Conservation (phyloP, 2,113 vertebrate species). For the Apteryx owenii region DNA sequence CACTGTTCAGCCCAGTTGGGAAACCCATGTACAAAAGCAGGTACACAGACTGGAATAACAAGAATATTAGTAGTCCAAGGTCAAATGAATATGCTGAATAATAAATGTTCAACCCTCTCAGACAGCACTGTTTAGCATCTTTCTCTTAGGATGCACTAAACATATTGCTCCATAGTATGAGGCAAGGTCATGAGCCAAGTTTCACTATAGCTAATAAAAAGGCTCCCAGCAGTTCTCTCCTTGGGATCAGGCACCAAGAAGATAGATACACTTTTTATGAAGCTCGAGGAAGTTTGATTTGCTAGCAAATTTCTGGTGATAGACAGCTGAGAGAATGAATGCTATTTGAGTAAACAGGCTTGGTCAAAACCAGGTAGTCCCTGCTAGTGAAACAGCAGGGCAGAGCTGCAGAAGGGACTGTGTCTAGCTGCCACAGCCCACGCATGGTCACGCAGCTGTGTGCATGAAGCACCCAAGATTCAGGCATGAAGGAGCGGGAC, state of each 20-base stretch:
- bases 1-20: background rate
- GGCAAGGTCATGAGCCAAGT: background rate
- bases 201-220: background rate
- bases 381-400: background rate
- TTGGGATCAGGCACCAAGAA: background rate
- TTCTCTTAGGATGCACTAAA: background rate
- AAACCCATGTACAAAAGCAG: background rate
- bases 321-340: too few relatives aligned
- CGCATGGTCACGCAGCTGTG: background rate
- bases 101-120: constrained; percentile 27
- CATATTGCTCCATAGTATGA: fast-evolving
- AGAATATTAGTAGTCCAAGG: background rate
- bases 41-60: background rate
- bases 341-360: background rate
- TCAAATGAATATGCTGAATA: background rate
- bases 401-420: background rate
- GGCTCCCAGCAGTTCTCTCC: background rate
- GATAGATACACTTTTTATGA: background rate
- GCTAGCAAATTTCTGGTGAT: background rate
- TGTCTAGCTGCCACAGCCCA: background rate
- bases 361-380: too few relatives aligned
- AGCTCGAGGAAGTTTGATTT: background rate
- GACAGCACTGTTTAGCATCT: background rate
- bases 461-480: background rate
- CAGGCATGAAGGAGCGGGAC: background rate